Conservation (phyloP, 1,140 invertebrate species). For the Rhizoglyphus robini region DNA sequence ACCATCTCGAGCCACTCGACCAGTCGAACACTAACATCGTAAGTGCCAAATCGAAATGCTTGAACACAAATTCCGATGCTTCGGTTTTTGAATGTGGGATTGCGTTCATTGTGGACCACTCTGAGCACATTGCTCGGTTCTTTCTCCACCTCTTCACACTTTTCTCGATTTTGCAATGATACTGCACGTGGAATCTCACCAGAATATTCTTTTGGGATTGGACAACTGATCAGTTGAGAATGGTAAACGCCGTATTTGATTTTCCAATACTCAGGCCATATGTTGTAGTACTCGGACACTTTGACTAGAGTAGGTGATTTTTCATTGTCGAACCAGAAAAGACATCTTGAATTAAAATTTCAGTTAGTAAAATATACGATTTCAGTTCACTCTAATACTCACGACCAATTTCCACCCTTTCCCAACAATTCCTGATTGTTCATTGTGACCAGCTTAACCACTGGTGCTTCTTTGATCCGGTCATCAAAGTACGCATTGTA, state of each 20-base stretch:
- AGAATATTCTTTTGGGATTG: slow-evolving; percentile 42
- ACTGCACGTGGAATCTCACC: slow-evolving; percentile 58
- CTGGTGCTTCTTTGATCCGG: slow-evolving; percentile 56
- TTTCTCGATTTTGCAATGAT: slow-evolving; percentile 52
- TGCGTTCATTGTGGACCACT: slow-evolving; percentile 54
- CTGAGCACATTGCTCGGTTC: slow-evolving; percentile 71
- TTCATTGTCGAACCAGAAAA: slow-evolving; percentile 73
- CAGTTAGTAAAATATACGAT: no score
- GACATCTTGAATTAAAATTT: slow-evolving; percentile 43
- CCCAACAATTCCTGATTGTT: slow-evolving; percentile 64
- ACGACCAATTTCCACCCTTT: slow-evolving; percentile 40
- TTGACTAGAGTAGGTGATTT: slow-evolving; percentile 62
- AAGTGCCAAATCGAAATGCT: slow-evolving; percentile 12
- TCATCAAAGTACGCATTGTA: slow-evolving; percentile 77
- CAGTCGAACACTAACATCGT: slow-evolving; percentile 18
- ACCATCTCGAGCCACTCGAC: slow-evolving; percentile 19
- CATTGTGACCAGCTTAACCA: slow-evolving; percentile 74
- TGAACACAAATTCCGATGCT: slow-evolving; percentile 17
- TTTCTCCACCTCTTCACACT: slow-evolving; percentile 50
- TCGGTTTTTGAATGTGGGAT: not conserved
- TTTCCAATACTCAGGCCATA: slow-evolving; percentile 76
- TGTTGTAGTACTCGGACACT: slow-evolving; percentile 61
- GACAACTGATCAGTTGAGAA: slow-evolving; percentile 74
- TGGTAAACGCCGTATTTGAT: slow-evolving; percentile 79
- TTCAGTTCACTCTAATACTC: not conserved